Percentiles rank a stretch among this genome's conserved stretches.
phyloP scores from a whole-genome alignment of 2,113 vertebrate genomes.

The Leptocoma aspasia region DNA sequence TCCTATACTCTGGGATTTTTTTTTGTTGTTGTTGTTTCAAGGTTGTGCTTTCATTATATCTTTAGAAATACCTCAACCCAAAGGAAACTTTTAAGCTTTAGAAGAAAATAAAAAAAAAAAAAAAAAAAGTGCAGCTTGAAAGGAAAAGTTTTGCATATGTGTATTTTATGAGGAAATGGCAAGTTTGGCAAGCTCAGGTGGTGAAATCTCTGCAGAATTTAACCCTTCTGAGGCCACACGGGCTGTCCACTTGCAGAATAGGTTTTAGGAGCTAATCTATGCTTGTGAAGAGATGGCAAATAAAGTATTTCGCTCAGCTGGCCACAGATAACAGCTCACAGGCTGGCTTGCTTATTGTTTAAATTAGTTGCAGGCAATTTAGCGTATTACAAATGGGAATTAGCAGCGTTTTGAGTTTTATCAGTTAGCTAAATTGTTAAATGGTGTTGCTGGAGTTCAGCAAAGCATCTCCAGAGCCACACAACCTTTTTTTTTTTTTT shows the following conservation, averaged over 20 bases:
- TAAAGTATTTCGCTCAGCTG: not conserved
- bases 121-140: not conserved
- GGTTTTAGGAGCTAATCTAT: not conserved
- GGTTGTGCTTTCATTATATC: constrained; percentile 4
- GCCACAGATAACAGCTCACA: not conserved
- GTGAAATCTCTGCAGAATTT: not conserved
- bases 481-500: not conserved
- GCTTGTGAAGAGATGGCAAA: not conserved
- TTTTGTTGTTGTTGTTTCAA: not conserved
- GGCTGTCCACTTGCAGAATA: not conserved
- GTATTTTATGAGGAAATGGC: not conserved
- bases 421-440: not conserved
- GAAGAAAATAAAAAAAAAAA: not conserved
- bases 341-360: not conserved
- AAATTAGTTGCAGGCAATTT: not conserved
- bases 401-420: not conserved
- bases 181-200: not conserved
- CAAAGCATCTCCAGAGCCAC: not conserved
- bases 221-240: not conserved
- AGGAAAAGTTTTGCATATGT: not conserved
- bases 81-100: not conserved
- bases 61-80: not conserved
- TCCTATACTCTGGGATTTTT: constrained; percentile 71
- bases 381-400: not conserved
- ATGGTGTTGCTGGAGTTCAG: not conserved